Conservation (phyloP, 2,888 invertebrate genomes). For the Stomorhina lunata region DNA sequence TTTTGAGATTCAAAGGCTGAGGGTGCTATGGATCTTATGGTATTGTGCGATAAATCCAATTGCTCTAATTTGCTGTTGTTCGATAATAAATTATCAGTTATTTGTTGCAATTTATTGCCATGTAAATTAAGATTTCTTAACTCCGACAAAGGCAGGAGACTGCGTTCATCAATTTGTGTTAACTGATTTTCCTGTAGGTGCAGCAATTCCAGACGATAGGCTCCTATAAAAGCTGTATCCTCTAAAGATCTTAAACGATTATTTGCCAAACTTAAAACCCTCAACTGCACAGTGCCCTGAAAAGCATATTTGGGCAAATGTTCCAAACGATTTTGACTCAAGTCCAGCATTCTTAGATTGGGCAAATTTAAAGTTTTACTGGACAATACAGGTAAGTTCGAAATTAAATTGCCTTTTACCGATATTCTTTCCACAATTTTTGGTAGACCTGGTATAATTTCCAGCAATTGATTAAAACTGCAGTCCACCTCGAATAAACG, state of each 20-base stretch:
- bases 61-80: slow-evolving; percentile 84
- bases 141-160: slow-evolving; percentile 83
- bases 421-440: slow-evolving; percentile 88
- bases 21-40: slow-evolving; percentile 85
- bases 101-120: slow-evolving; percentile 87
- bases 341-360: slow-evolving; percentile 86
- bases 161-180: slow-evolving; percentile 83
- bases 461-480: slow-evolving; percentile 86
- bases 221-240: slow-evolving; percentile 85
- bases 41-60: slow-evolving; percentile 88
- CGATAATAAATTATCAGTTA: slow-evolving; percentile 85
- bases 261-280: slow-evolving; percentile 86
- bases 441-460: slow-evolving; percentile 89
- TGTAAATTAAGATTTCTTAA: slow-evolving; percentile 87
- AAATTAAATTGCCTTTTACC: slow-evolving; percentile 86
- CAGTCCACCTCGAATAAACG: slow-evolving; percentile 90
- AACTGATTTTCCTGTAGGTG: slow-evolving; percentile 89
- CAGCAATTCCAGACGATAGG: slow-evolving; percentile 85
- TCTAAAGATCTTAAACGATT: slow-evolving; percentile 87
- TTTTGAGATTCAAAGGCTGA: slow-evolving; percentile 84
- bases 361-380: slow-evolving; percentile 87
- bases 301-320: slow-evolving; percentile 85
- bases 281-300: slow-evolving; percentile 84
- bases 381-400: slow-evolving; percentile 83
- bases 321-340: slow-evolving; percentile 88